These are phyloP conservation scores for Epirrhoe tristata DNA, from an alignment of 2,888 invertebrate genomes.

Conservation along the genomic window DNA sequence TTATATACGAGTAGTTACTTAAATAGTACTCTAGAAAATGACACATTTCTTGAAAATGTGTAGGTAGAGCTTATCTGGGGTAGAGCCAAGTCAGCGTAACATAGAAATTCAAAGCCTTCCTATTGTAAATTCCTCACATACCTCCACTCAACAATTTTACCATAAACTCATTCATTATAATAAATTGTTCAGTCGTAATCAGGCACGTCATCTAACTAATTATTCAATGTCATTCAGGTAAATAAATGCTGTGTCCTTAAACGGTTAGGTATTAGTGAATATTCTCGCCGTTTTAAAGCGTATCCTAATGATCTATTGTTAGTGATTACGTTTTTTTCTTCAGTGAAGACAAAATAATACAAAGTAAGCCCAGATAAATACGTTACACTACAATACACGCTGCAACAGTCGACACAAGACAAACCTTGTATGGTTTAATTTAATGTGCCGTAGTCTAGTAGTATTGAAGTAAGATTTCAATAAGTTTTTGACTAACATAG, in stretches of 20 bases:
- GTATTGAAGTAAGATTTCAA: too few species aligned
- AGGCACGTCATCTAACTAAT: slow-evolving; percentile 39
- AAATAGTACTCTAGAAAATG: too few species aligned
- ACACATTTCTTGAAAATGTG: too few species aligned
- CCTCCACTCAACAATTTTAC: slow-evolving; percentile 3
- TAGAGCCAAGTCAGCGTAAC: not conserved
- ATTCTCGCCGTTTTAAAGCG: slow-evolving; percentile 1
- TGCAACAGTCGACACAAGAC: too few species aligned
- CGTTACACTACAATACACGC: too few species aligned
- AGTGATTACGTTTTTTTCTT: not conserved
- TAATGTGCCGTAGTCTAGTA: too few species aligned
- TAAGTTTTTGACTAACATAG: too few species aligned
- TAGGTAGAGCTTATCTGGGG: too few species aligned
- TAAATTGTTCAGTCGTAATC: slow-evolving; percentile 32
- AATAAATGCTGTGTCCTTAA: slow-evolving; percentile 45
- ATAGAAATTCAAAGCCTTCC: not conserved
- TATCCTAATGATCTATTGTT: not conserved
- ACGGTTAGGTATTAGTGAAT: slow-evolving; percentile 6
- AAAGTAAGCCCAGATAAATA: too few species aligned
- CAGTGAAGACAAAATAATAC: not conserved
- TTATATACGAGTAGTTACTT: too few species aligned
- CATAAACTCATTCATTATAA: slow-evolving; percentile 19
- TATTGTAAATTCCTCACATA: not conserved
- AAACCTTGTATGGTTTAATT: too few species aligned
- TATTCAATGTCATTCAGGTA: slow-evolving; percentile 50